Evolutionary conservation across 2,113 vertebrate genomes (phyloP), one percentile per base, ranked within the genome.

Genomic region (Coracopsis vasa): DNA sequence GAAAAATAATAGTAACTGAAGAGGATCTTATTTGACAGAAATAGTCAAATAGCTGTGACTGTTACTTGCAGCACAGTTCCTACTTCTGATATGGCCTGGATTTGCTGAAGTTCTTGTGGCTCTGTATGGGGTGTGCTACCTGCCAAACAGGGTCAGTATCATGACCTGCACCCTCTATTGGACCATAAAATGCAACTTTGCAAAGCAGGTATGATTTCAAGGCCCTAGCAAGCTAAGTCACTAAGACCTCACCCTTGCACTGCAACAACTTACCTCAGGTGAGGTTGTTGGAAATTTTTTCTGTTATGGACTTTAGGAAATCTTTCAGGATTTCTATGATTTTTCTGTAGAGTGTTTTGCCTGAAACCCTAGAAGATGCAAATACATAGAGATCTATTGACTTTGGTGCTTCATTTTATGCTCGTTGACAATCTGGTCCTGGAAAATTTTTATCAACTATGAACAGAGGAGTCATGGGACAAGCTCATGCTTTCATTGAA

Each of bases 231-330:
- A 75, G 28, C 9, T 9, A 18, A 42, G 3, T 21, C 16, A 23
- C 4, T 33, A 31, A n/a, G 45, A 62, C 5, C 11, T 70, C 13
- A 14, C 2, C 3, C 7, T 58, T 35, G 18, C 18, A 42, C 10
- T 33, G 20, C 0, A 16, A 8, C 17, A 82, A 33, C 8, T 0
- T 11, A 5, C 5, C 6, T 45, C 23, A 19, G 35, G 3, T 39
- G 29, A 74, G 11, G 8, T 2, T 51, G 4, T 6, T 69, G 23
- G 19, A 80, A 20, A 9, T 3, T 42, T 64, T 71, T 25, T 3
- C 4, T 54, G 4, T 4, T 16, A 8, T 5, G 8, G 11, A 35
- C 2, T 35, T 82, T 13, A 60, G 3, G 6, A 45, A 44, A 80
- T 69, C 12, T 1, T 42, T 82, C 29, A 47, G 5, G 5, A 42